Percentiles rank a stretch among this genome's conserved stretches.
These are phyloP conservation scores for Hirudinaria manillensis DNA, from an alignment of 2,888 invertebrate genomes.

Conservation along the genomic window DNA sequence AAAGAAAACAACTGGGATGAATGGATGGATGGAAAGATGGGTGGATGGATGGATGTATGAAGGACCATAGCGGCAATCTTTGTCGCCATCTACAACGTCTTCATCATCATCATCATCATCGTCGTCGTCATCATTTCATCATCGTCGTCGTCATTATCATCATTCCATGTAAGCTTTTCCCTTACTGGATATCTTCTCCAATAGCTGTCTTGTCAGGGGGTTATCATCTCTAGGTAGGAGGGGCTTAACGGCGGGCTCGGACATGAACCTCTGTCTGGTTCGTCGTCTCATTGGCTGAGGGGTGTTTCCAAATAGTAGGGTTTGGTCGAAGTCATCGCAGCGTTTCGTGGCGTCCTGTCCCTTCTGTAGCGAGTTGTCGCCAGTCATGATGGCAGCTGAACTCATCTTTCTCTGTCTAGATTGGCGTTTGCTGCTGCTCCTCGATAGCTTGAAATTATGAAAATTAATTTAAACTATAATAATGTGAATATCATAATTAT, in stretches of 20 bases:
- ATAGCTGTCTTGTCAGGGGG: neutral
- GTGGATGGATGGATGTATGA: neutral
- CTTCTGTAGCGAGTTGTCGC: constrained; percentile 14
- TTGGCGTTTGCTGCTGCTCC: no score
- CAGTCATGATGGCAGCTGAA: neutral
- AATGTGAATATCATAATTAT: no score
- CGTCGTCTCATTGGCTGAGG: neutral
- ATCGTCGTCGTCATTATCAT: neutral
- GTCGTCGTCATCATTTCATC: neutral
- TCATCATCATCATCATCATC: neutral
- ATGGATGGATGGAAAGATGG: neutral
- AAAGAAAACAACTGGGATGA: neutral
- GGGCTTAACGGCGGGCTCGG: constrained; percentile 24
- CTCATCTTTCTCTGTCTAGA: neutral
- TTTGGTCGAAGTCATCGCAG: neutral
- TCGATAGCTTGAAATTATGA: no score
- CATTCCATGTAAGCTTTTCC: neutral
- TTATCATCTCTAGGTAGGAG: neutral
- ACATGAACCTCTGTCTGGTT: constrained; percentile 28
- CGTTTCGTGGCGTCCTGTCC: neutral
- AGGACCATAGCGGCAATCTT: neutral
- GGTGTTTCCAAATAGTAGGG: neutral
- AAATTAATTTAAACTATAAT: no score
- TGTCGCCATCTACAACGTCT: neutral
- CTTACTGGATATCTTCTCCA: constrained; percentile 23